Evolutionary conservation across 1,140 invertebrate species (phyloP).

Genomic region (Tetramorium alpestre): DNA sequence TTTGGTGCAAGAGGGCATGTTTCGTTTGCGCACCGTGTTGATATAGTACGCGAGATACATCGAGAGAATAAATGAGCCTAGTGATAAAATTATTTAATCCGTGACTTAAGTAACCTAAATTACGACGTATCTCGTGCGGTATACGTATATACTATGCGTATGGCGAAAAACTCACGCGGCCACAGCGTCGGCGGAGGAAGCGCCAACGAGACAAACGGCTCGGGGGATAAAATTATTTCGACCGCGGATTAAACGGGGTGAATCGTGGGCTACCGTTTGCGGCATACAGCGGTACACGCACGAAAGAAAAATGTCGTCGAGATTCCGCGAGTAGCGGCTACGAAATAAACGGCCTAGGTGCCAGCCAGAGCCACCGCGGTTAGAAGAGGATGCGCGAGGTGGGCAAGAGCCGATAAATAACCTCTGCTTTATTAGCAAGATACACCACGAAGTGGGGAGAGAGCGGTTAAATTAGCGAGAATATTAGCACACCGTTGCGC

Average conservation of each 20-base stretch:
- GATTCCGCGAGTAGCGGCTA: conserved; percentile 66
- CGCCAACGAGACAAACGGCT: conserved; percentile 63
- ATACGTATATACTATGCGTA: background rate
- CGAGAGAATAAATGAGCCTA: conserved; percentile 43
- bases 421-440: conserved; percentile 85
- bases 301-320: conserved; percentile 64
- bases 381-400: conserved; percentile 58
- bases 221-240: conserved; percentile 72
- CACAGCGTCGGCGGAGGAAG: conserved; percentile 51
- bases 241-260: conserved; percentile 66
- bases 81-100: conserved; percentile 63
- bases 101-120: conserved; percentile 52
- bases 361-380: conserved; percentile 74
- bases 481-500: conserved; percentile 83
- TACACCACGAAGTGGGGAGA: conserved; percentile 70
- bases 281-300: background rate
- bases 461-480: conserved; percentile 84
- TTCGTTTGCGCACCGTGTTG: background rate
- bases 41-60: background rate
- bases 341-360: conserved; percentile 83
- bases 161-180: conserved; percentile 25
- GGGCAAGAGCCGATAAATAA: conserved; percentile 83
- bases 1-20: background rate
- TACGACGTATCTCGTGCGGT: conserved; percentile 37
- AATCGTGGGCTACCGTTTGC: conserved; percentile 59